These are phyloP conservation scores for Channa striata DNA, from an alignment of 2,797 vertebrate species.

Conservation along the genomic window DNA sequence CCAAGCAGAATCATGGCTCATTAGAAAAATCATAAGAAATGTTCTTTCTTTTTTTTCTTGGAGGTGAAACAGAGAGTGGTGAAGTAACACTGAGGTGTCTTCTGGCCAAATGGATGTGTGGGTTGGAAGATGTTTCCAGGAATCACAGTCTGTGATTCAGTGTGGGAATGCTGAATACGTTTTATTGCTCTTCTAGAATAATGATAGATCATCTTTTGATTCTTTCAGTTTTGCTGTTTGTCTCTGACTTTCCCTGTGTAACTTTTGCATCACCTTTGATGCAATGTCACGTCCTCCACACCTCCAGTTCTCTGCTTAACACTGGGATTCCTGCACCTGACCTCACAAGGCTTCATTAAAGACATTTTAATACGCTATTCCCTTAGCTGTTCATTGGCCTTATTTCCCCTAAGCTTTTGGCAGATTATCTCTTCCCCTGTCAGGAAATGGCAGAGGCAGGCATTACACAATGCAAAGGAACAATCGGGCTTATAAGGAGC, in stretches of 20 bases:
- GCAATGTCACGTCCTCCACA: slow-evolving; percentile 52
- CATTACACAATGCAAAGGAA: slow-evolving; percentile 59
- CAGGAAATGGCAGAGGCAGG: slow-evolving; percentile 35
- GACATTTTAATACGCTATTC: slow-evolving; percentile 29
- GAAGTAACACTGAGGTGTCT: slow-evolving; percentile 36
- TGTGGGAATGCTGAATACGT: slow-evolving; percentile 57
- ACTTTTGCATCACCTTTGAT: slow-evolving; percentile 60
- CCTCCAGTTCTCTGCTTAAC: slow-evolving; percentile 23
- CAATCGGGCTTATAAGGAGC: slow-evolving; percentile 45
- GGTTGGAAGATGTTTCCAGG: slow-evolving; percentile 57
- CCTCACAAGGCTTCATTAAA: slow-evolving; percentile 50
- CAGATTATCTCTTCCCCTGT: slow-evolving; percentile 41
- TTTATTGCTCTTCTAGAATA: slow-evolving; percentile 66
- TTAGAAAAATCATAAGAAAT: slow-evolving; percentile 64
- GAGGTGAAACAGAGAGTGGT: slow-evolving; percentile 47
- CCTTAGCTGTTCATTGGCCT: slow-evolving; percentile 35
- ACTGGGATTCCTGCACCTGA: slow-evolving; percentile 63
- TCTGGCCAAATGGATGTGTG: slow-evolving; percentile 49
- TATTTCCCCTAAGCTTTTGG: slow-evolving; percentile 40
- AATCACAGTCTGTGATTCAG: slow-evolving; percentile 54
- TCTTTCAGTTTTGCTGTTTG: slow-evolving; percentile 32
- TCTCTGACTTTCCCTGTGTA: slow-evolving; percentile 26
- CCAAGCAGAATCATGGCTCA: slow-evolving; percentile 61
- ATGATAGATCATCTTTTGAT: slow-evolving; percentile 57
- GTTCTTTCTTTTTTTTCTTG: slow-evolving; percentile 43